Evolutionary conservation across 2,113 vertebrate species (phyloP).

Genomic region (Zosterops pallidus): DNA sequence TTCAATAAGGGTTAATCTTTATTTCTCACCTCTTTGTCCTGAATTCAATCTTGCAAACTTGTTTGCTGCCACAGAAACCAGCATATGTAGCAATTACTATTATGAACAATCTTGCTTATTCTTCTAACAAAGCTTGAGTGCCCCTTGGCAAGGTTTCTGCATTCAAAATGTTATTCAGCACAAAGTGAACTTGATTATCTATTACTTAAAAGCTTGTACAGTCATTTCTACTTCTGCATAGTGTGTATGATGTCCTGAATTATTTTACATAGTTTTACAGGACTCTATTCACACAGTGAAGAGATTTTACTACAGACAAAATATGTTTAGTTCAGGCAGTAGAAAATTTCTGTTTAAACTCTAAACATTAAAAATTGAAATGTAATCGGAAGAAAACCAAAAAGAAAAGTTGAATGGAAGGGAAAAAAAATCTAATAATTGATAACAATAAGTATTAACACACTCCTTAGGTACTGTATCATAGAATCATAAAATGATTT

Average conservation of each 20-base stretch:
- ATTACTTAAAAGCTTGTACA: neutral
- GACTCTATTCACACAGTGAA: neutral
- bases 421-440: neutral
- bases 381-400: fast-evolving
- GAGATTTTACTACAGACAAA: neutral
- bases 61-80: neutral
- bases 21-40: neutral
- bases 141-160: neutral
- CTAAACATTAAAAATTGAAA: neutral
- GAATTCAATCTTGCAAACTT: neutral
- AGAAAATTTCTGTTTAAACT: neutral
- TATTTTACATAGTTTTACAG: neutral
- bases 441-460: neutral
- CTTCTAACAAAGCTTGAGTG: neutral
- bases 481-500: neutral
- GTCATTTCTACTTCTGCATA: neutral
- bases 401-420: neutral
- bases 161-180: neutral
- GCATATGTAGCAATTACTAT: neutral
- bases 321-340: neutral
- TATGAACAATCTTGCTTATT: neutral
- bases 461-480: neutral
- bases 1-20: neutral
- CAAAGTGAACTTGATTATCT: neutral
- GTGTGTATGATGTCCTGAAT: neutral